Evolutionary conservation across 2,113 vertebrate species (phyloP).

Genomic region (Epinephelus fuscoguttatus): DNA sequence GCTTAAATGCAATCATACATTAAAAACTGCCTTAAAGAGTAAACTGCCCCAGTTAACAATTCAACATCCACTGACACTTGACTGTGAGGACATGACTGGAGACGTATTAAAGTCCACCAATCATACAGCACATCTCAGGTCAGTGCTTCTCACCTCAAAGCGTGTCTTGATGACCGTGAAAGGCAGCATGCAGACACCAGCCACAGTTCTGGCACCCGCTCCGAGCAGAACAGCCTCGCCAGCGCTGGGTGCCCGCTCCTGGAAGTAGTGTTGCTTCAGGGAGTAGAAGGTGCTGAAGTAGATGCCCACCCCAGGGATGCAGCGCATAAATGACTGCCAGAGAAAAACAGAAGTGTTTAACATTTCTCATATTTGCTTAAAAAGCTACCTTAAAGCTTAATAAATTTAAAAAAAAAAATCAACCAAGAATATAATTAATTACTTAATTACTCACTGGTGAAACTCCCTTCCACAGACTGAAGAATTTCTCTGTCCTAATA

Average conservation of each 20-base stretch:
- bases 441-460: conserved; percentile 88
- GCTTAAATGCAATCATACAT: not conserved
- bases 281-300: conserved; percentile 96
- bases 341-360: not conserved
- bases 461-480: conserved; percentile 96
- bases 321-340: conserved; percentile 92
- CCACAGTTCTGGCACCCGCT: conserved; percentile 88
- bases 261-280: conserved; percentile 90
- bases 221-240: conserved; percentile 91
- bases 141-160: conserved; percentile 88
- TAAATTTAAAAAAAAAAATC: not conserved
- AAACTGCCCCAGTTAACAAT: not conserved
- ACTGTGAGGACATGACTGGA: not conserved
- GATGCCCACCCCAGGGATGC: conserved; percentile 96
- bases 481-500: conserved; percentile 90
- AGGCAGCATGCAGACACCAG: conserved; percentile 92
- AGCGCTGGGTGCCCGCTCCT: conserved; percentile 86
- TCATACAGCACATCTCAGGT: not conserved
- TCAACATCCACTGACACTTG: not conserved
- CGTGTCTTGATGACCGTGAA: conserved; percentile 96
- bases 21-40: not conserved
- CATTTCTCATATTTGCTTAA: not conserved
- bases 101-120: not conserved
- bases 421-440: too few relatives aligned
- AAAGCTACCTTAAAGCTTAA: not conserved